Conservation (phyloP, 2,797 vertebrate species). For the Paguma larvata region DNA sequence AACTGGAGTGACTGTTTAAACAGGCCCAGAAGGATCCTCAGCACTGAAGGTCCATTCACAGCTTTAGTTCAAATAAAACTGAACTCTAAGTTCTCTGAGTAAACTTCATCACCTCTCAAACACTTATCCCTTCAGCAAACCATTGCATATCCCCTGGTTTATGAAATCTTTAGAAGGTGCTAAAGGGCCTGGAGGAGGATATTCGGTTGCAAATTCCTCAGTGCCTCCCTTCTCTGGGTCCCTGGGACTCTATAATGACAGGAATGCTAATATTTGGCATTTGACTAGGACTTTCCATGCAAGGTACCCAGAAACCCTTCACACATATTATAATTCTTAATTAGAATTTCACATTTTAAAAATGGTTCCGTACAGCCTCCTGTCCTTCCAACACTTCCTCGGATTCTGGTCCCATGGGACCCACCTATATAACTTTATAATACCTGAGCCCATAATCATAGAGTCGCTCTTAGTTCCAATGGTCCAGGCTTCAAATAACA, state of each 20-base stretch:
- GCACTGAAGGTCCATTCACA: conserved; percentile 78
- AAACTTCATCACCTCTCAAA: conserved; percentile 80
- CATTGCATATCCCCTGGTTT: conserved; percentile 64
- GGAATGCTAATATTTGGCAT: conserved; percentile 68
- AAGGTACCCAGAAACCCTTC: conserved; percentile 26
- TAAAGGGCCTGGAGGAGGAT: conserved; percentile 74
- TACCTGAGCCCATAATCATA: not conserved
- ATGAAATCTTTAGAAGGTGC: conserved; percentile 83
- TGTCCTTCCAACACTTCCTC: not conserved
- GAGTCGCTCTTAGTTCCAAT: not conserved
- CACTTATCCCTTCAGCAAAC: conserved; percentile 81
- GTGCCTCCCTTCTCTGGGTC: conserved; percentile 48
- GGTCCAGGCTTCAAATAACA: not conserved
- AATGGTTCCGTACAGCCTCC: conserved; percentile 22
- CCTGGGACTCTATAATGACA: conserved; percentile 56
- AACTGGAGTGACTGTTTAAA: conserved; percentile 78
- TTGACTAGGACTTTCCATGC: conserved; percentile 62
- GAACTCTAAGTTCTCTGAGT: conserved; percentile 74
- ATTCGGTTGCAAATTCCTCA: conserved; percentile 77
- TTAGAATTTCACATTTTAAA: conserved; percentile 59
- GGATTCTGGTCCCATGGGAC: not conserved
- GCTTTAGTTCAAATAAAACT: conserved; percentile 81
- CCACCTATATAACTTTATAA: not conserved
- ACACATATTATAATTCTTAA: not conserved
- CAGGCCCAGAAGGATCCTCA: conserved; percentile 78